phyloP scores from a whole-genome alignment of 1,140 invertebrate genomes.

The Thaumatotibia leucotreta region DNA sequence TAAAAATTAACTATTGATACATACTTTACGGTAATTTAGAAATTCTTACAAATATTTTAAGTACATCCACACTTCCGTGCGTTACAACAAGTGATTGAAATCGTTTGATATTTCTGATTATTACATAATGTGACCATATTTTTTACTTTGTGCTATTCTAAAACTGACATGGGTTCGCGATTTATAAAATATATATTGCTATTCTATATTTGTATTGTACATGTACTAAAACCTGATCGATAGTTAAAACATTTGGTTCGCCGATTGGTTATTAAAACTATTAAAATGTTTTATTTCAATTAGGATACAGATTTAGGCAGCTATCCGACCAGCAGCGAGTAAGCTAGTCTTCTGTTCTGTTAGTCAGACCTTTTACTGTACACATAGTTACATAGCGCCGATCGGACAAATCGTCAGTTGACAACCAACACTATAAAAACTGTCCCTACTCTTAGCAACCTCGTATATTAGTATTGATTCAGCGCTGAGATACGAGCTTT shows the following conservation, averaged over 20 bases:
- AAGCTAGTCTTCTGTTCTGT: no score
- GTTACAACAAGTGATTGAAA: slow-evolving; percentile 6
- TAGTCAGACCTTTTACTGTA: no score
- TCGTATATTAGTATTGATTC: no score
- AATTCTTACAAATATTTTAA: slow-evolving; percentile 1
- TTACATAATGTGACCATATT: neutral
- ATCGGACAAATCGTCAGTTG: no score
- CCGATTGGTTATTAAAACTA: neutral
- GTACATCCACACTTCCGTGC: neutral
- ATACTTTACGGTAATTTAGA: neutral
- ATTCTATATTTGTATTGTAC: slow-evolving; percentile 1
- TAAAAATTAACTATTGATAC: neutral
- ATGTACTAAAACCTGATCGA: neutral
- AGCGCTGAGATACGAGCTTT: no score
- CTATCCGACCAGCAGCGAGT: no score
- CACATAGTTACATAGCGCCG: no score
- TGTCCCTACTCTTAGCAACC: no score
- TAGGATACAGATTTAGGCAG: neutral
- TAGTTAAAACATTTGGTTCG: neutral
- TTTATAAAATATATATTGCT: neutral
- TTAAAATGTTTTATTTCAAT: slow-evolving; percentile 7
- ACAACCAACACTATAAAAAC: no score
- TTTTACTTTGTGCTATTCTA: neutral
- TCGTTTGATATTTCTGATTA: neutral
- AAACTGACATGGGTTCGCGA: neutral